phyloP scores from a whole-genome alignment of 2,797 vertebrate species.

The Typhlichthys eigenmanni region DNA sequence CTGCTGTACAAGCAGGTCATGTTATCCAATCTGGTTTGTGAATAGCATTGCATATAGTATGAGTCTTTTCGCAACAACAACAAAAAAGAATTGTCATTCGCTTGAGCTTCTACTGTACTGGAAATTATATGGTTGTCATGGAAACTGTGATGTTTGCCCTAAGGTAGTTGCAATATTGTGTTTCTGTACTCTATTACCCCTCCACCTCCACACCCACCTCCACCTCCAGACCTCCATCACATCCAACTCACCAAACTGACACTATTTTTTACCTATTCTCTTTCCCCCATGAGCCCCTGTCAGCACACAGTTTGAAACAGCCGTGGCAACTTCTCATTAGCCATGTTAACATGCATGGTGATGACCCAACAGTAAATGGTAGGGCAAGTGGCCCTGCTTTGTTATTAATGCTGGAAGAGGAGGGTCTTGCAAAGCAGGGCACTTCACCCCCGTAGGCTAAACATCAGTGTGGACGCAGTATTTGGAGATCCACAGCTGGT shows the following conservation, averaged over 20 bases:
- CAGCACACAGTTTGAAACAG: background rate
- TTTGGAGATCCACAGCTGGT: background rate
- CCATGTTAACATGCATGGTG: constrained; percentile 23
- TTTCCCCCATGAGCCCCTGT: background rate
- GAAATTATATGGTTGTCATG: constrained; percentile 67
- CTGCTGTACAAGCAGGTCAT: no score
- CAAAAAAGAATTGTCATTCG: no score
- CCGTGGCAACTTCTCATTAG: constrained; percentile 2
- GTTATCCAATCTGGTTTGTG: no score
- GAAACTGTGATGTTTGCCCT: constrained; percentile 63
- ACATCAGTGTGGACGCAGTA: constrained; percentile 17
- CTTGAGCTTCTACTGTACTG: background rate
- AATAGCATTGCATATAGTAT: no score
- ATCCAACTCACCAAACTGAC: constrained; percentile 13
- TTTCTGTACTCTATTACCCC: constrained; percentile 18
- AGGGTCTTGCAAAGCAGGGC: background rate
- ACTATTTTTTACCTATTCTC: no score
- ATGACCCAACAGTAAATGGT: constrained; percentile 17
- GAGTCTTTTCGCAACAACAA: no score
- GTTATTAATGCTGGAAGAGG: constrained; percentile 40
- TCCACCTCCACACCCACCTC: constrained; percentile 14
- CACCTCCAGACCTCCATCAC: background rate
- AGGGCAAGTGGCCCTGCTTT: constrained; percentile 36
- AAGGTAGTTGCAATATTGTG: constrained; percentile 44
- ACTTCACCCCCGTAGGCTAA: constrained; percentile 6